A percentile compares a stretch with the other conserved stretches of the same genome.
Conservation (phyloP, 2,797 vertebrate genomes). For the Ctenopoma multispine region DNA sequence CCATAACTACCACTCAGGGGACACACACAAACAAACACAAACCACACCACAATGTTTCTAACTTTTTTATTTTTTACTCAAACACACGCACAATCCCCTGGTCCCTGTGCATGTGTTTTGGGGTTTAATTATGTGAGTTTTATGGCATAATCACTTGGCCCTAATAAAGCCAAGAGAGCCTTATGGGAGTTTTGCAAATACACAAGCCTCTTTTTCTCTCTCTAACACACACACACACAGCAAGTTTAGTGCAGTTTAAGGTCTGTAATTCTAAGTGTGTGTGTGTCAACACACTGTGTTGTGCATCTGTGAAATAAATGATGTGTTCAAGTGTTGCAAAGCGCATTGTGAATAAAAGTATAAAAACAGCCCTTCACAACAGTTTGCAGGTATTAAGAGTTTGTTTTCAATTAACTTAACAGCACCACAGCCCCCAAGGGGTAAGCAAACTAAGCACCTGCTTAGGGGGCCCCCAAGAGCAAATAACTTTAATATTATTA, state of each 20-base stretch:
- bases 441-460: no score
- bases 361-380: no score
- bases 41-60: constrained; percentile 22
- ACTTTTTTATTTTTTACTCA: constrained; percentile 3
- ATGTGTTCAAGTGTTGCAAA: not conserved
- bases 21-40: constrained; percentile 30
- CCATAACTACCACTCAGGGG: constrained; percentile 61
- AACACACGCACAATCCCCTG: constrained; percentile 19
- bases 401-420: no score
- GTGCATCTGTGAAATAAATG: not conserved
- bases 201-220: constrained; percentile 1
- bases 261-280: no score
- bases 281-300: no score
- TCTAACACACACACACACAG: constrained; percentile 12
- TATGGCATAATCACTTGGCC: constrained; percentile 63
- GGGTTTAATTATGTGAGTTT: constrained; percentile 67
- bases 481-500: no score
- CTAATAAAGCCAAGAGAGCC: constrained; percentile 61
- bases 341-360: no score
- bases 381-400: no score
- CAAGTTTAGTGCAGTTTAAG: no score
- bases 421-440: no score
- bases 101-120: constrained; percentile 49
- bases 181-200: constrained; percentile 33
- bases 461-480: no score